Evolutionary conservation across 1,140 invertebrate genomes (phyloP).

Genomic region (Drosophila pectinifera): DNA sequence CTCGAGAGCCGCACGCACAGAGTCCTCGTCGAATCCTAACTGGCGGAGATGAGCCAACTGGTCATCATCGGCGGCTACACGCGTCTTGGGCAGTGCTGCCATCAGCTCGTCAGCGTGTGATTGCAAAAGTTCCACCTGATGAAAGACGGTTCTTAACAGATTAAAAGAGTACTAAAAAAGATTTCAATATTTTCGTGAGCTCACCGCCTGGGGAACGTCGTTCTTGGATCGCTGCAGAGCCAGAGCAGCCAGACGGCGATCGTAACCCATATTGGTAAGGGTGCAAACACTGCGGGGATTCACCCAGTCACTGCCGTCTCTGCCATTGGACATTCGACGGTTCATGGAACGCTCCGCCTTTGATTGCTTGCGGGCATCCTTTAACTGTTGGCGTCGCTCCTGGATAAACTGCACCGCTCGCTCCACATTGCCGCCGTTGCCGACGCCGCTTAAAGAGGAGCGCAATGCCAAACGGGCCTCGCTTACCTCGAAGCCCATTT

Average conservation of each 20-base stretch:
- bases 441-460: constrained; percentile 82
- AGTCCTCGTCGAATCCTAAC: constrained; percentile 87
- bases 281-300: constrained; percentile 86
- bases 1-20: constrained; percentile 86
- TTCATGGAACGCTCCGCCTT: constrained; percentile 86
- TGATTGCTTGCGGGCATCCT: constrained; percentile 86
- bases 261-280: constrained; percentile 89
- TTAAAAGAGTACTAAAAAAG: neutral
- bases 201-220: constrained; percentile 88
- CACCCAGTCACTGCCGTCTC: constrained; percentile 60
- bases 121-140: constrained; percentile 75
- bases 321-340: constrained; percentile 56
- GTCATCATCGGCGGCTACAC: constrained; percentile 11
- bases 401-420: constrained; percentile 88
- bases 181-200: constrained; percentile 42
- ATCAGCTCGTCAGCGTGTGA: constrained; percentile 32
- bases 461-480: constrained; percentile 89
- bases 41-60: constrained; percentile 85
- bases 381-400: constrained; percentile 86
- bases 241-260: constrained; percentile 85
- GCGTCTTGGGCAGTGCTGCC: constrained; percentile 14
- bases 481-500: constrained; percentile 87
- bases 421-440: constrained; percentile 87
- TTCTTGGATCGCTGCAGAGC: constrained; percentile 89
- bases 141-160: neutral